Conservation (phyloP, 2,113 vertebrate genomes). For the Mesembrinibis cayennensis region DNA sequence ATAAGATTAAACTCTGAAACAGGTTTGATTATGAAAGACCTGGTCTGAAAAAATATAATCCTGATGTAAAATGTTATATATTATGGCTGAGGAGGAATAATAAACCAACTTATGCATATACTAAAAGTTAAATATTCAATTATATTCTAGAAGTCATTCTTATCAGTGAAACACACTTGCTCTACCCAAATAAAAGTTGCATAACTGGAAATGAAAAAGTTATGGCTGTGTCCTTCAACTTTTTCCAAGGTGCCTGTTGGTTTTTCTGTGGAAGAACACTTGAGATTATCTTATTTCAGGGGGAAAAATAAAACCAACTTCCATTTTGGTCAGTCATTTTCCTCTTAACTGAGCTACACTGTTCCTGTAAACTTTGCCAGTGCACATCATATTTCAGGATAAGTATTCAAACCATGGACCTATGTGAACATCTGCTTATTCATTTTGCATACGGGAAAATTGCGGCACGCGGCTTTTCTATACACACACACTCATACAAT, state of each 20-base stretch:
- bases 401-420: background rate
- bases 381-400: background rate
- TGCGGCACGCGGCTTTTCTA: background rate
- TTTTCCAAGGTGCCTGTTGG: conserved; percentile 2
- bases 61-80: background rate
- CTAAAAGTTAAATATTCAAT: conserved; percentile 48
- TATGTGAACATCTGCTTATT: background rate
- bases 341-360: background rate
- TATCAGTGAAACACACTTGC: conserved; percentile 56
- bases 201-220: conserved; percentile 51
- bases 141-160: conserved; percentile 19
- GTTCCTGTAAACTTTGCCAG: background rate
- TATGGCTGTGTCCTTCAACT: conserved; percentile 20
- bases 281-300: background rate
- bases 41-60: conserved; percentile 19
- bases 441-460: background rate
- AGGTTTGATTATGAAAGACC: conserved; percentile 28
- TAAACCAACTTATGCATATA: conserved; percentile 15
- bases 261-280: background rate
- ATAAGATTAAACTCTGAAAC: conserved; percentile 51
- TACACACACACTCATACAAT: too few relatives aligned
- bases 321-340: background rate
- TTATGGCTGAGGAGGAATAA: conserved; percentile 27
- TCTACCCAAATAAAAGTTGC: conserved; percentile 50
- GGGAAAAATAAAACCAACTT: background rate